Base-by-base conservation (phyloP, 2,797 vertebrate species). In the Malurus leucopterus region DNA sequence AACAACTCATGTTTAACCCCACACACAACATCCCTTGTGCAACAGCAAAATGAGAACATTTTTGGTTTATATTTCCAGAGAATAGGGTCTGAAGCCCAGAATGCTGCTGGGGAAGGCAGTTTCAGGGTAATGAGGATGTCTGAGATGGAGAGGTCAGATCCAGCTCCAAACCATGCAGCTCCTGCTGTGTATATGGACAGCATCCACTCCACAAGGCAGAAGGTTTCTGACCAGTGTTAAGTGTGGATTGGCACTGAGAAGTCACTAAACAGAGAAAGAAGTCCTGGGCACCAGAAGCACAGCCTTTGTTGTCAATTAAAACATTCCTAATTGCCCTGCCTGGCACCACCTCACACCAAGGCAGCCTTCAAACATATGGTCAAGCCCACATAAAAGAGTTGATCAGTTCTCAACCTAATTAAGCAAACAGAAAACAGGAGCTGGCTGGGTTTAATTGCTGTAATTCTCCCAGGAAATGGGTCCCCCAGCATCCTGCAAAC, bases 341-440 rank as follows among this genome's bases (percentile, higher is more conserved):
- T 51, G 38, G 34, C 44, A n/a, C 15, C 15, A 38, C 36, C 4
- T 50, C 4, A 6, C 9, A 20, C 50, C 57, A 32, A 53, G 61
- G 43, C 46, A 38, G 49, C 51, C 53, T 47, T 80, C 1, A 17
- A 61, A 69, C 58, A n/a, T 36, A 69, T 16, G 62, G 68, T 40
- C 0, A 2, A 67, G 55, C 47, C 51, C 61, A 72, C 41, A 41
- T 57, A 41, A 61, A 89, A 90, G 58, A 72, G 34, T 32, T 85
- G 61, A 54, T 84, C 47, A 6, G 24, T 81, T 61, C 65, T 83
- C 54, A 47, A 19, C 49, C 63, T 83, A 89, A 92, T 89, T 90
- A 89, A 86, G 74, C 76, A 76, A 89, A 85, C 14, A 47, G 80
- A 73, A 83, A 92, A 59, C 51, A 51, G 77, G 83, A 84, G 65